Evolutionary conservation across 2,113 vertebrate genomes (phyloP), one percentile per base, ranked within the genome.

Genomic region (Echinops telfairi): DNA sequence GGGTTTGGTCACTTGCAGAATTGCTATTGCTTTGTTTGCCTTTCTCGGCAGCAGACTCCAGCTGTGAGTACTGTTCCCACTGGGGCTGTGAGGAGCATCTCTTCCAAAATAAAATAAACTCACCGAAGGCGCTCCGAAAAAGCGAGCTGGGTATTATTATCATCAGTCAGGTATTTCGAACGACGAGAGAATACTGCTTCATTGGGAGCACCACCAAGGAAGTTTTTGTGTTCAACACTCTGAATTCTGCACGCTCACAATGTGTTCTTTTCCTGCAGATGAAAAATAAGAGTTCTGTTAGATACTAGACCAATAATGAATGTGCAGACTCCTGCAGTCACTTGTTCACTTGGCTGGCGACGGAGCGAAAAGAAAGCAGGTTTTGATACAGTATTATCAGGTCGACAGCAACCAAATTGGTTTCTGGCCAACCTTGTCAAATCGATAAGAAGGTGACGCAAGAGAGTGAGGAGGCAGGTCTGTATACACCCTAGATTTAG

Each of bases 401-500:
- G 15, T 60, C 9, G 64, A 60, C 2, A 29, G 8, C 31, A 66
- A 23, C 47, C 57, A 64, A 86, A 33, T n/a, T 83, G 77, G 47
- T 47, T 93, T 83, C 53, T 73, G 31, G 53, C 12, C 82, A 89
- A 22, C 57, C 40, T 1, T 66, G 10, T 78, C 75, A 77, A 38
- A 58, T 53, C 80, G 70, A 58, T 53, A 53, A 11, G 33, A 80
- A 75, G n/a, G 38, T 81, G 62, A 1, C 88, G 1, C 58, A 88
- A 80, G 70, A 83, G 17, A 9, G 17, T 68, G 14, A 25, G 19
- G 19, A 86, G 25, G 33, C 5, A 16, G 6, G 6, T 27, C 91
- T 90, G 89, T 83, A 75, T 70, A 68, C 36, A 93, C 0, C 1
- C 60, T 94, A 66, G 87, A 89, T 90, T 90, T 83, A 91, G 79